Percentiles rank a stretch among this genome's conserved stretches.
Evolutionary conservation across 1,140 invertebrate species (phyloP).

Genomic region (Drosophila nigrodunni): DNA sequence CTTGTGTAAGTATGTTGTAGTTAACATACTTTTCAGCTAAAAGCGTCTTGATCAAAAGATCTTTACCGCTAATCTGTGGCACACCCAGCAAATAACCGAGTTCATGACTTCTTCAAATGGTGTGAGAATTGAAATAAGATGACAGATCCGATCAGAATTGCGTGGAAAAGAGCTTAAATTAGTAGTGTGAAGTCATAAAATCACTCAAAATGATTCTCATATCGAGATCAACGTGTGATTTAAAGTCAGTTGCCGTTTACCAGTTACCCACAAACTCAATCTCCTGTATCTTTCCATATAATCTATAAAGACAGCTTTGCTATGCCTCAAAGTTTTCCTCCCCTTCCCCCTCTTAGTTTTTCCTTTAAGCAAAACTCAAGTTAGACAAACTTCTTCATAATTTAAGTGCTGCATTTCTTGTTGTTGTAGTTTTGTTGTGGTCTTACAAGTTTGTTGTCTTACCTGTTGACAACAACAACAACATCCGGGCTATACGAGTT

Average conservation of each 20-base stretch:
- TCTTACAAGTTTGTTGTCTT: slow-evolving; percentile 71
- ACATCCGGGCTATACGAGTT: slow-evolving; percentile 68
- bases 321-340: too few species aligned
- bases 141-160: slow-evolving; percentile 1
- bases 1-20: not conserved
- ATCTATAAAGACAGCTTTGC: not conserved
- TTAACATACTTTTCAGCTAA: not conserved
- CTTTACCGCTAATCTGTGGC: not conserved
- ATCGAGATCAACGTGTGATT: slow-evolving; percentile 28
- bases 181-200: not conserved
- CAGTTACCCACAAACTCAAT: slow-evolving; percentile 19
- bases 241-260: slow-evolving; percentile 5
- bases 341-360: not conserved
- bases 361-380: slow-evolving; percentile 8
- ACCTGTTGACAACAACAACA: slow-evolving; percentile 69
- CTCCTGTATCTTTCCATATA: slow-evolving; percentile 26
- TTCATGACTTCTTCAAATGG: not conserved
- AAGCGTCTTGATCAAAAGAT: slow-evolving; percentile 19
- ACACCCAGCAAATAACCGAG: slow-evolving; percentile 4
- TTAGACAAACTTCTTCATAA: slow-evolving; percentile 52
- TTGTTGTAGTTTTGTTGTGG: slow-evolving; percentile 32
- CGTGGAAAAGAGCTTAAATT: slow-evolving; percentile 5
- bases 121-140: not conserved
- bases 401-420: slow-evolving; percentile 32
- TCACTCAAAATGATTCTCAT: slow-evolving; percentile 6